These are phyloP conservation scores for Calephelis perditalis DNA, from an alignment of 2,888 invertebrate genomes.

Conservation along the genomic window DNA sequence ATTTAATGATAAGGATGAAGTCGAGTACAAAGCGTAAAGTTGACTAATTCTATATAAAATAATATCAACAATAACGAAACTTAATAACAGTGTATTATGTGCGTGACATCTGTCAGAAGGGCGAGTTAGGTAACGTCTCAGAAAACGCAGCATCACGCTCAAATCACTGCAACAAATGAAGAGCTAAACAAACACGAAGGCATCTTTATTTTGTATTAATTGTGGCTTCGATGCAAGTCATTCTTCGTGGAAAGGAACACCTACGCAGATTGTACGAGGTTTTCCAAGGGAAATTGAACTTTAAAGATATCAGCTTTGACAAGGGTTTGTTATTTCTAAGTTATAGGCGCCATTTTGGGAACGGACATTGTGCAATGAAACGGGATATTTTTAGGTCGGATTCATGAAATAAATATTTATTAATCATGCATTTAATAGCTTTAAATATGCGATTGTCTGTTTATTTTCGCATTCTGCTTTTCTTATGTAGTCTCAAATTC, in stretches of 20 bases:
- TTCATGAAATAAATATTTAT: too few species aligned
- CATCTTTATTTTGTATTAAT: slow-evolving; percentile 70
- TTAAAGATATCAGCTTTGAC: slow-evolving; percentile 29
- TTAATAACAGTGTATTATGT: slow-evolving; percentile 48
- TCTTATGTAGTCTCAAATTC: too few species aligned
- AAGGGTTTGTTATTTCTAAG: too few species aligned
- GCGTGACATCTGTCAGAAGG: slow-evolving; percentile 26
- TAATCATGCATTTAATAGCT: too few species aligned
- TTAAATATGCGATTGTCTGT: too few species aligned
- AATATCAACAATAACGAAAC: slow-evolving; percentile 21
- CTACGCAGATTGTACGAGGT: slow-evolving; percentile 44
- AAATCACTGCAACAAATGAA: slow-evolving; percentile 67
- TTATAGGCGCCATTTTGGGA: too few species aligned
- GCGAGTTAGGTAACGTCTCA: slow-evolving; percentile 28
- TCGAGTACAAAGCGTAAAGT: neutral
- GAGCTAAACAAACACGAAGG: slow-evolving; percentile 70
- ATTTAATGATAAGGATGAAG: too few species aligned
- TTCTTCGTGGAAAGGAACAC: slow-evolving; percentile 70
- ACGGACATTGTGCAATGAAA: too few species aligned
- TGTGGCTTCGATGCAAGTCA: slow-evolving; percentile 60
- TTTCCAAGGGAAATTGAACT: slow-evolving; percentile 31
- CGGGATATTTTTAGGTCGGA: too few species aligned
- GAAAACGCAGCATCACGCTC: slow-evolving; percentile 36
- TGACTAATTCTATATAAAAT: neutral
- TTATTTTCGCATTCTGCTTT: too few species aligned